Percentiles rank a stretch among this genome's conserved stretches.
Conservation (phyloP, 1,140 invertebrate species). For the Pseudobourletiella spinata region DNA sequence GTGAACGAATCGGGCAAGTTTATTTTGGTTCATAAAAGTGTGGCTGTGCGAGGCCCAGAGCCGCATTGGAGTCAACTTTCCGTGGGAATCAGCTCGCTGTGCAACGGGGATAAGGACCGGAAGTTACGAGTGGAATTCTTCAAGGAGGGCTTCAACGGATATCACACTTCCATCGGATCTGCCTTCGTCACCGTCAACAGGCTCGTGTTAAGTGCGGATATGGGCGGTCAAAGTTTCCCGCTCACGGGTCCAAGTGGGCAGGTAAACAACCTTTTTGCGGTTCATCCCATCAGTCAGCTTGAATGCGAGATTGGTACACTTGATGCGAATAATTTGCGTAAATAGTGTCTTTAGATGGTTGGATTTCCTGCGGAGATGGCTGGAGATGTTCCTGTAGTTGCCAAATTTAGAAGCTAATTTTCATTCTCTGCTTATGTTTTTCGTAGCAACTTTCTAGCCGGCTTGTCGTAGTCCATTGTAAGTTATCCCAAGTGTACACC, state of each 20-base stretch:
- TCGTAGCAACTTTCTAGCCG: not conserved
- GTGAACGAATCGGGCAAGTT: constrained; percentile 44
- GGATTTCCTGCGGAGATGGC: not conserved
- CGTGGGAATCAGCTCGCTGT: constrained; percentile 47
- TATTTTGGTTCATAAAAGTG: constrained; percentile 42
- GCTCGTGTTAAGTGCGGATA: constrained; percentile 4
- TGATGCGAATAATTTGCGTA: not conserved
- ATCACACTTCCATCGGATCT: constrained; percentile 20
- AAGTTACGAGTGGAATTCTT: constrained; percentile 17
- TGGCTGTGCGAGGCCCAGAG: constrained; percentile 35
- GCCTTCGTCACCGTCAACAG: constrained; percentile 18
- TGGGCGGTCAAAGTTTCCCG: not conserved
- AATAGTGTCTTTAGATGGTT: not conserved
- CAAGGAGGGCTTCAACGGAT: constrained; percentile 27
- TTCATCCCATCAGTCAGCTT: not conserved
- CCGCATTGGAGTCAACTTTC: constrained; percentile 40
- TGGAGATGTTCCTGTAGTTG: not conserved
- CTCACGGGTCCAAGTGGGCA: not conserved
- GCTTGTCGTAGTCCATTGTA: not conserved
- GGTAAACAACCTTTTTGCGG: not conserved
- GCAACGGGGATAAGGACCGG: constrained; percentile 23
- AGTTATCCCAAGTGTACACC: constrained; percentile 18
- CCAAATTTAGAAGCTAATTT: not conserved
- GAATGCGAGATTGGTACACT: not conserved
- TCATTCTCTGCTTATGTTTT: not conserved